Base-by-base conservation (phyloP, 2,797 vertebrate genomes). In the Poeciliopsis presidionis region DNA sequence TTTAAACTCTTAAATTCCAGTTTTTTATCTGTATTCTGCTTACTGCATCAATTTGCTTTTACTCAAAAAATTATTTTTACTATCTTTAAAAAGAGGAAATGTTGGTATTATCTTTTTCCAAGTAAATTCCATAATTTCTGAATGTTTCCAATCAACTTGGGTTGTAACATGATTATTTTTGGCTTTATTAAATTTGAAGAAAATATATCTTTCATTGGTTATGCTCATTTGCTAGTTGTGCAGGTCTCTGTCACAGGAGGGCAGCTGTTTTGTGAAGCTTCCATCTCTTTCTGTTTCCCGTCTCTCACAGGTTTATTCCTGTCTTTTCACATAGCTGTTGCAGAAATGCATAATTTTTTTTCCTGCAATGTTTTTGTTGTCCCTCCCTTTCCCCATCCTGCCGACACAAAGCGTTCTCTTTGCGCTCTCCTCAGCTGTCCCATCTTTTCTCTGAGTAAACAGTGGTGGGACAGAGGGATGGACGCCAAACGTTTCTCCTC, bases 401-500 rank as follows among this genome's bases (percentile, higher is more conserved):
- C 72, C 46, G 70, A 61, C 36, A 39, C 41, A 67, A 69, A 65
- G 74, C 41, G 14, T 43, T 33, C 39, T 75, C 41, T 59, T 33
- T 4, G 28, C 28, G 45, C 51, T 43, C 46, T 63, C 41, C 28
- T 55, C 72, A 61, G 65, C 6, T 57, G 4, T 71, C 53, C 43
- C 20, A 30, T 8, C 49, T 22, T 39, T 28, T 78, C 45, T 78
- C 53, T 55, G 74, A n/a, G 82, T 76, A 53, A 87, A 84, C 83
- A 79, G 74, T 8, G 75, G 25, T 13, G 12, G 78, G 63, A 76
- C 36, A 49, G 45, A 53, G 65, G 63, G 78, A 80, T 4, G 3
- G 70, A 78, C 76, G 84, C 71, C 75, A 75, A 30, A 65, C 11
- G 81, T 81, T 81, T 90, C 86, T 90, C 72, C 77, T 86, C 81